Evolutionary conservation across 2,113 vertebrate species (phyloP), one percentile per base, ranked within the genome.

Genomic region (Pimephales promelas): DNA sequence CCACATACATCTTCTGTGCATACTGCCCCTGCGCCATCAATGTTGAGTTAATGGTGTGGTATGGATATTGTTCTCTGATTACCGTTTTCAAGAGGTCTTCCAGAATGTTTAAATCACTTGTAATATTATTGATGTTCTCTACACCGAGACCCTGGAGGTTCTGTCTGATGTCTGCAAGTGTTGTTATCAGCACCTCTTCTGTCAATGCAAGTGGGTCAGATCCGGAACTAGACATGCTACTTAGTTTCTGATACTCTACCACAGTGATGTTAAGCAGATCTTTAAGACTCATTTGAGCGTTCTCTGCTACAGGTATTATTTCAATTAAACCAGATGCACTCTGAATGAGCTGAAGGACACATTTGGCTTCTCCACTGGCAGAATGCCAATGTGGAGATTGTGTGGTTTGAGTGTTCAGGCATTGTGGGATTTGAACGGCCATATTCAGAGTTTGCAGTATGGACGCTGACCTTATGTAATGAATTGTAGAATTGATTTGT

Each of bases 41-140:
- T 34, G 88, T 90, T n/a, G 57, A 40, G 45, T 94, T 90, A 1
- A 85, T 84, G 13, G 52, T 76, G n/a, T 81, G 49, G 6, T 88
- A 84, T 28, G 90, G 91, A 36, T 89, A 24, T 14, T 66, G 85
- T 71, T 74, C 79, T 13, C 77, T 49, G n/a, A 85, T 45, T 0
- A 88, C 59, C 10, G 92, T 70, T 40, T 90, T 68, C 22, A 94
- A 77, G 13, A 95, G 83, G 22, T 43, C 70, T n/a, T 94, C 90
- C 54, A 95, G 43, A 26, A 93, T 56, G 56, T 34, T 64, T 64
- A 95, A 87, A 83, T 94, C 92, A 34, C 85, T 88, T 82, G 86
- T 89, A 83, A 94, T 88, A 10, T 54, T 20, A 31, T 90, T 89
- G 0, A 91, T 78, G 22, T 83, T 86, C 3, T 81, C 59, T 18